Conservation (phyloP, 2,113 vertebrate species). For the Osmerus mordax region DNA sequence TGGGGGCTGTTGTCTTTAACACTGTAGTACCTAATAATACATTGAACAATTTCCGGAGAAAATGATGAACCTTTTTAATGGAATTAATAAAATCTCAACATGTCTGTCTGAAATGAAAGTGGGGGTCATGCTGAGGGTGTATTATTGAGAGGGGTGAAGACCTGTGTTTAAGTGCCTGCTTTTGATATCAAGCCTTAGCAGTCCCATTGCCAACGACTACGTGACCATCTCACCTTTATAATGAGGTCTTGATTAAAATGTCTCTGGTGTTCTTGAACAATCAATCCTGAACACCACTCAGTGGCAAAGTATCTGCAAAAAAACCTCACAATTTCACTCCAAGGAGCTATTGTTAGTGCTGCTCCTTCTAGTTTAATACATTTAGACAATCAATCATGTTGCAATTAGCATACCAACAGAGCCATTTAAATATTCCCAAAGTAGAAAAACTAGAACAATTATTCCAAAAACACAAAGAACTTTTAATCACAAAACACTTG, state of each 20-base stretch:
- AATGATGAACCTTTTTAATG: no score
- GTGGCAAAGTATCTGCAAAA: background rate
- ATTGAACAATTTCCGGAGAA: no score
- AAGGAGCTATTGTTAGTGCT: conserved; percentile 21
- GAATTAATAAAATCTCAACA: no score
- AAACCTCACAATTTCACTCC: conserved; percentile 13
- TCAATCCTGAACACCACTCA: background rate
- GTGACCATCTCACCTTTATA: background rate
- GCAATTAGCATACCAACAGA: conserved; percentile 49
- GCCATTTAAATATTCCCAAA: conserved; percentile 34
- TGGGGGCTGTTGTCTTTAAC: conserved; percentile 26
- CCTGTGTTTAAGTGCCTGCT: no score
- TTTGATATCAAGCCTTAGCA: background rate
- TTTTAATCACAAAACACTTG: conserved; percentile 53
- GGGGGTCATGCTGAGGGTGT: conserved; percentile 30
- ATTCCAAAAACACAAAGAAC: conserved; percentile 51
- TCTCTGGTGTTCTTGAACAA: background rate
- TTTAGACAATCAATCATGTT: conserved; percentile 54
- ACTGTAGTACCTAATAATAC: conserved; percentile 6
- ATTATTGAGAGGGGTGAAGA: conserved; percentile 56
- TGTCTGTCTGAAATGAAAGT: no score
- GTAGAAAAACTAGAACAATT: conserved; percentile 33
- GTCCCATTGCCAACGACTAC: background rate
- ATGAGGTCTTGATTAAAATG: conserved; percentile 2
- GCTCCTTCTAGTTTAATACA: conserved; percentile 19